Evolutionary conservation across 1,140 invertebrate genomes (phyloP).

Genomic region (Cotesia vestalis): DNA sequence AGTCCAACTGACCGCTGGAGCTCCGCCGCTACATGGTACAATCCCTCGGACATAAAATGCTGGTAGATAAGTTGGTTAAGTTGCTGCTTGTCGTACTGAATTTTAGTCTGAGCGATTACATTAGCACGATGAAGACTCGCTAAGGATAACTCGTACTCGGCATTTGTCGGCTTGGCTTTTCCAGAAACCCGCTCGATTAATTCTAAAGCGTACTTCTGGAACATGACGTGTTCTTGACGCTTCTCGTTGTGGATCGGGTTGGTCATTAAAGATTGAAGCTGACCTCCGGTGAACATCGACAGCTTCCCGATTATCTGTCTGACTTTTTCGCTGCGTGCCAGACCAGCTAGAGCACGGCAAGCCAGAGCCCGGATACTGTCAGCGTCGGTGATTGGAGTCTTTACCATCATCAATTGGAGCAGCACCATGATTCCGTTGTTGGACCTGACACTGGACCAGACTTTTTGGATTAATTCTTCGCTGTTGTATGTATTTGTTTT

Average conservation of each 20-base stretch:
- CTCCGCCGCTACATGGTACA: slow-evolving; percentile 74
- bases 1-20: slow-evolving; percentile 81
- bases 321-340: slow-evolving; percentile 90
- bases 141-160: slow-evolving; percentile 83
- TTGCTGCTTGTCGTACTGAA: slow-evolving; percentile 92
- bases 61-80: slow-evolving; percentile 91
- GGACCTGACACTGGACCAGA: slow-evolving; percentile 91
- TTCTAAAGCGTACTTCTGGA: slow-evolving; percentile 94
- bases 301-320: slow-evolving; percentile 96
- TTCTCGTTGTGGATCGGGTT: slow-evolving; percentile 97
- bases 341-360: slow-evolving; percentile 89
- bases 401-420: slow-evolving; percentile 85
- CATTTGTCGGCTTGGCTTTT: slow-evolving; percentile 83
- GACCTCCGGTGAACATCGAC: slow-evolving; percentile 91
- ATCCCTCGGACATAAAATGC: slow-evolving; percentile 83
- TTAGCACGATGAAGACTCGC: slow-evolving; percentile 88
- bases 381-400: slow-evolving; percentile 95
- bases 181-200: slow-evolving; percentile 92
- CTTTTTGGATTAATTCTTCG: slow-evolving; percentile 87
- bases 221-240: slow-evolving; percentile 91
- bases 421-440: slow-evolving; percentile 97
- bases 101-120: slow-evolving; percentile 94
- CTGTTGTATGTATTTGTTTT: slow-evolving; percentile 77
- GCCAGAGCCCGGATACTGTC: slow-evolving; percentile 92
- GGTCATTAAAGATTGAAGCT: slow-evolving; percentile 92